Evolutionary conservation across 2,797 vertebrate species (phyloP).

Genomic region (Notolepis coatsorum): DNA sequence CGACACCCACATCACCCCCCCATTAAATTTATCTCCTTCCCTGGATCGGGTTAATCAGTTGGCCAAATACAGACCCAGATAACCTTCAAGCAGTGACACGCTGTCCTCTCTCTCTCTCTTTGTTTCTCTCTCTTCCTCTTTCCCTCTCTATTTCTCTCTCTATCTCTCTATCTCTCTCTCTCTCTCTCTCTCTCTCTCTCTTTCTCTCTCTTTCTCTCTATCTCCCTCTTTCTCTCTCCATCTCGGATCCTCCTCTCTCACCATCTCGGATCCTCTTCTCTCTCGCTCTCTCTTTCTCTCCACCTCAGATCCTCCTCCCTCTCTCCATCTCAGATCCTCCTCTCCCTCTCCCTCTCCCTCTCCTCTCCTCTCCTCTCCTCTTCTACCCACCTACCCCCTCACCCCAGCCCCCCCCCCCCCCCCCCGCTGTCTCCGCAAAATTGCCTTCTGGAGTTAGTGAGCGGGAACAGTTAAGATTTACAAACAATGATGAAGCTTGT

Average conservation of each 20-base stretch:
- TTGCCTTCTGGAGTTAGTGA: constrained; percentile 99
- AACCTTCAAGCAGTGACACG: constrained; percentile 98
- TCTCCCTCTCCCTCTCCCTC: constrained; percentile 81
- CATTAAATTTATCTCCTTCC: constrained; percentile 79
- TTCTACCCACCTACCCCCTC: constrained; percentile 27
- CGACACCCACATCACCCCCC: too few species aligned
- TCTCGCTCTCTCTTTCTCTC: constrained; percentile 59
- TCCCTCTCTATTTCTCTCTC: too few species aligned
- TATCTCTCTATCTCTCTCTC: too few species aligned
- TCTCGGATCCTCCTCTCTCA: constrained; percentile 69
- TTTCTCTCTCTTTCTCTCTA: background rate
- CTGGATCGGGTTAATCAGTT: constrained; percentile 79
- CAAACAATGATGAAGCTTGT: constrained; percentile 99
- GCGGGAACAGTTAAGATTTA: constrained; percentile 99
- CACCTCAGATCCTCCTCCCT: constrained; percentile 25
- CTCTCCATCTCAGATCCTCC: constrained; percentile 62
- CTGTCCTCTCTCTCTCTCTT: constrained; percentile 93
- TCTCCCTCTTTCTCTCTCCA: constrained; percentile 74
- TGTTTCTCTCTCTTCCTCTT: constrained; percentile 70
- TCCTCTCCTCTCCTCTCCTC: constrained; percentile 66
- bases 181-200: constrained; percentile 79
- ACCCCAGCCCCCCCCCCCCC: constrained; percentile 62
- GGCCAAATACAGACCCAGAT: constrained; percentile 95
- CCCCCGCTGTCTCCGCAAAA: constrained; percentile 98
- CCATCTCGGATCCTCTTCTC: constrained; percentile 74